Percentiles rank a stretch among this genome's conserved stretches.
Conservation (phyloP, 1,140 invertebrate genomes). For the Lepidurus arcticus region DNA sequence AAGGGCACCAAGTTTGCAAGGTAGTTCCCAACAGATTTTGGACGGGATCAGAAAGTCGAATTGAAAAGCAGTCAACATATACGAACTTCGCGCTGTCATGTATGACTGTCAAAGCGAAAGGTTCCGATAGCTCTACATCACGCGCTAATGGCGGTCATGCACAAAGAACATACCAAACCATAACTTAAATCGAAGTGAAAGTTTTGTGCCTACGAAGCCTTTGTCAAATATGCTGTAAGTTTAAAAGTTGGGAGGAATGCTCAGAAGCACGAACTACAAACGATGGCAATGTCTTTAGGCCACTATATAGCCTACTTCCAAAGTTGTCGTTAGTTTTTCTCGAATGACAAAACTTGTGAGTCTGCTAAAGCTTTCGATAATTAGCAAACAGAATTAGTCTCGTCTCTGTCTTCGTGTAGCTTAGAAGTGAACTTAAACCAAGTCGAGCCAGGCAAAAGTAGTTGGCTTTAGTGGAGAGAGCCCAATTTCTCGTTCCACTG, state of each 20-base stretch:
- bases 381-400: neutral
- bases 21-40: too few species aligned
- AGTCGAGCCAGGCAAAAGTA: neutral
- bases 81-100: neutral
- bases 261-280: neutral
- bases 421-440: neutral
- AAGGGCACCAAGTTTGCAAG: too few species aligned
- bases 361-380: neutral
- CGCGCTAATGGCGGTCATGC: neutral
- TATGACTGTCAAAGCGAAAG: neutral
- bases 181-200: neutral
- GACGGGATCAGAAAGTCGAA: too few species aligned
- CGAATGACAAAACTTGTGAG: neutral
- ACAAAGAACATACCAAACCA: neutral
- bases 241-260: neutral
- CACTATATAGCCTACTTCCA: too few species aligned
- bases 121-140: neutral
- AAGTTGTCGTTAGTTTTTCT: neutral
- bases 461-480: neutral
- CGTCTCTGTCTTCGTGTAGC: neutral
- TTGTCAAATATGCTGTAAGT: neutral
- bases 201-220: neutral
- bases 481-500: neutral
- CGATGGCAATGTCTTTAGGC: neutral
- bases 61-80: neutral